Evolutionary conservation across 2,113 vertebrate species (phyloP).

Genomic region (Cavia porcellus): DNA sequence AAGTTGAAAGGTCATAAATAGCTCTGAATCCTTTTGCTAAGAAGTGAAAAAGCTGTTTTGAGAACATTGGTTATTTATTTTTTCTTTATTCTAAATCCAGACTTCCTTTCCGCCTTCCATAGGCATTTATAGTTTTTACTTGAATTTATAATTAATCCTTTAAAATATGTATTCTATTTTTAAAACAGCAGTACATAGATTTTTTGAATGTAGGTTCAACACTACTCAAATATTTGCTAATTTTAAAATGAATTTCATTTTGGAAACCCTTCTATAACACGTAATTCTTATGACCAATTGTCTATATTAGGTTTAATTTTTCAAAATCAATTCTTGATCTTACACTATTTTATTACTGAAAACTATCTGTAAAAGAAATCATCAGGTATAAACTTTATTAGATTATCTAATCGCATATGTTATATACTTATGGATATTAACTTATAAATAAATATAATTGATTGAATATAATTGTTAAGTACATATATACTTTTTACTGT

Average conservation of each 20-base stretch:
- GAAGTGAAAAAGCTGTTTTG: not conserved
- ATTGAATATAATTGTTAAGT: not conserved
- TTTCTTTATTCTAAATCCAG: conserved; percentile 25
- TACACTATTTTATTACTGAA: not conserved
- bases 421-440: not conserved
- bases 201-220: not conserved
- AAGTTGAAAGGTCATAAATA: conserved; percentile 46
- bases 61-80: conserved; percentile 23
- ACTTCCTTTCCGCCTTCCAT: not conserved
- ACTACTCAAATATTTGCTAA: not conserved
- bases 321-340: not conserved
- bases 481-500: not conserved
- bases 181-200: not conserved
- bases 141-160: conserved; percentile 53
- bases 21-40: not conserved
- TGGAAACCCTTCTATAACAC: not conserved
- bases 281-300: not conserved
- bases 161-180: conserved; percentile 55
- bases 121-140: not conserved
- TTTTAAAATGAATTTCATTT: conserved; percentile 29
- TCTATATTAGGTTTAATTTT: not conserved
- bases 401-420: not conserved
- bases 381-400: not conserved
- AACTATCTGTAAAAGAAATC: not conserved
- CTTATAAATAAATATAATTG: not conserved